These are phyloP conservation scores for Ciconia stormi DNA, from an alignment of 2,113 vertebrate genomes.

Conservation along the genomic window DNA sequence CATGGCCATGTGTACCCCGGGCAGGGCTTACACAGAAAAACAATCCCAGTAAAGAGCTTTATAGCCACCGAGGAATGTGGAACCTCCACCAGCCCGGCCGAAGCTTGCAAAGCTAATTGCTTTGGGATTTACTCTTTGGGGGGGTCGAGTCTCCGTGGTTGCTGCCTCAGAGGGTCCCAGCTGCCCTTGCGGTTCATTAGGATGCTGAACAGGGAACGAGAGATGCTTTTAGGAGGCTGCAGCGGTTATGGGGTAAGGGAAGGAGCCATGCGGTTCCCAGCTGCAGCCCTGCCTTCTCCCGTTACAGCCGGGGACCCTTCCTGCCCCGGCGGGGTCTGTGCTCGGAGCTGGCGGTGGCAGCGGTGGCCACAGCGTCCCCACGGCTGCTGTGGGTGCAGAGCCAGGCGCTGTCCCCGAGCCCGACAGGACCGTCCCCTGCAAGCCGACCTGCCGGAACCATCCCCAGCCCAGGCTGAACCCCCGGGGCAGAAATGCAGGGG, in stretches of 20 bases:
- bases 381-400: accelerated
- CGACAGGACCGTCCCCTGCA: accelerated
- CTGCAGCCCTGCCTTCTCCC: conserved; percentile 13
- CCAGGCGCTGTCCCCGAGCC: background rate
- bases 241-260: conserved; percentile 19
- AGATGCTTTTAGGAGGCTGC: conserved; percentile 55
- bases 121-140: conserved; percentile 54
- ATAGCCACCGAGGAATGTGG: conserved; percentile 56
- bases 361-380: accelerated
- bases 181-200: conserved; percentile 56
- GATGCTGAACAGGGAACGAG: conserved; percentile 38
- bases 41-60: conserved; percentile 60
- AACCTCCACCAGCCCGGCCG: conserved; percentile 25
- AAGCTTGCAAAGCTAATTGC: conserved; percentile 50
- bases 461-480: background rate
- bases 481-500: background rate
- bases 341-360: accelerated
- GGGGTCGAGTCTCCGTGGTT: conserved; percentile 26
- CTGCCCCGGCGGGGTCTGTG: accelerated
- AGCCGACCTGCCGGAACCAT: accelerated
- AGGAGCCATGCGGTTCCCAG: conserved; percentile 4
- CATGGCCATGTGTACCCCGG: conserved; percentile 1
- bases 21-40: conserved; percentile 30
- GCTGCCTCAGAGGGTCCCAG: conserved; percentile 45
- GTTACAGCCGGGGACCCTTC: background rate